phyloP scores from a whole-genome alignment of 2,797 vertebrate species.

The Hydrolagus colliei region DNA sequence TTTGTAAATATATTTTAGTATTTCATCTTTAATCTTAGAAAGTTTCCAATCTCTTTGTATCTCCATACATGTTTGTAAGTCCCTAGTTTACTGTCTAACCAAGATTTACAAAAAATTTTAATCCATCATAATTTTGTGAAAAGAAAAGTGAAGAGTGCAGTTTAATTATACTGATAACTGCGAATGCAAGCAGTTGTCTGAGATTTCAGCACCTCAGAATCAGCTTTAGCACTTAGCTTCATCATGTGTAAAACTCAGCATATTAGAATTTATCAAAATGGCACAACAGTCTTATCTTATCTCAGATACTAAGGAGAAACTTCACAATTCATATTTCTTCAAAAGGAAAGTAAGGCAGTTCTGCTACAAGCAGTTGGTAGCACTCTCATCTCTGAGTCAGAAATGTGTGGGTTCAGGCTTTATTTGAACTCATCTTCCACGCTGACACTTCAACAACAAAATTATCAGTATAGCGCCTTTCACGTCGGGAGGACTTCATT shows the following conservation, averaged over 20 bases:
- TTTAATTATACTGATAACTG: slow-evolving; percentile 12
- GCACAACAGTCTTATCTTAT: slow-evolving; percentile 9
- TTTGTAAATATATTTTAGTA: slow-evolving; percentile 81
- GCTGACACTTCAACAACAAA: too few relatives aligned
- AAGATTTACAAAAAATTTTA: slow-evolving; percentile 19
- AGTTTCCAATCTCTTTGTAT: not conserved
- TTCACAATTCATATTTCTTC: not conserved
- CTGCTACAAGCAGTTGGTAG: too few relatives aligned
- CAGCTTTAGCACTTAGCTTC: slow-evolving; percentile 22
- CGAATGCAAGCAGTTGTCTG: slow-evolving; percentile 6
- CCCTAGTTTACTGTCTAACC: slow-evolving; percentile 7
- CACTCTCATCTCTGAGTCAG: too few relatives aligned
- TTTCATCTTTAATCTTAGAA: slow-evolving; percentile 55
- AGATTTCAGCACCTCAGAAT: slow-evolving; percentile 30
- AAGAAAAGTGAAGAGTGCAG: slow-evolving; percentile 24
- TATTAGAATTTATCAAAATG: slow-evolving; percentile 23
- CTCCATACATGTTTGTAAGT: not conserved
- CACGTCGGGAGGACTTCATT: too few relatives aligned
- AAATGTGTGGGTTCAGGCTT: too few relatives aligned
- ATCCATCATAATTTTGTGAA: slow-evolving; percentile 22
- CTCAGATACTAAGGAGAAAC: slow-evolving; percentile 9
- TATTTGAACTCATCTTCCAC: too few relatives aligned
- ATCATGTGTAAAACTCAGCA: slow-evolving; percentile 21
- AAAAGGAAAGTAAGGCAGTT: not conserved
- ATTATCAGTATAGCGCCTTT: too few relatives aligned